These are phyloP conservation scores for Drosophila anomelani DNA, from an alignment of 2,888 invertebrate species.

Conservation along the genomic window DNA sequence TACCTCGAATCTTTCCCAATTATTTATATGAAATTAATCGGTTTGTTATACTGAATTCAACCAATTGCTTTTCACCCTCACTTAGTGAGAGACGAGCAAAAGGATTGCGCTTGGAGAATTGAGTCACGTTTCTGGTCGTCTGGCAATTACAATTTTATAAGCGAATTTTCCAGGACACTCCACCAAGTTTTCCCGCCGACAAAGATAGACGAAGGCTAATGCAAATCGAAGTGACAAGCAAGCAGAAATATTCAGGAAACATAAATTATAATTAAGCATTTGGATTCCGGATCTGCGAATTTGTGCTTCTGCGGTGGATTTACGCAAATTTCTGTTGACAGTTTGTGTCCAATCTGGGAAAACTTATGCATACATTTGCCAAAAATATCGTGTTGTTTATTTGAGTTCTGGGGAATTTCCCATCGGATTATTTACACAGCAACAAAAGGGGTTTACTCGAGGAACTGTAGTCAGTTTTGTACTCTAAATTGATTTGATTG, in stretches of 20 bases:
- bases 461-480: no score
- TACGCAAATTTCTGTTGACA: constrained; percentile 61
- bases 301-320: constrained; percentile 7
- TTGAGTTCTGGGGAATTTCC: constrained; percentile 25
- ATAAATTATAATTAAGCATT: constrained; percentile 43
- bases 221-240: constrained; percentile 69
- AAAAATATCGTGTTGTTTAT: constrained; percentile 18
- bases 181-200: background rate
- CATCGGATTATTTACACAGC: constrained; percentile 17
- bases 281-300: constrained; percentile 1
- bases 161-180: constrained; percentile 48
- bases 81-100: background rate
- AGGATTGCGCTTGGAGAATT: background rate
- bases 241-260: constrained; percentile 37
- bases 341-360: constrained; percentile 48
- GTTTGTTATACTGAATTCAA: background rate
- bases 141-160: constrained; percentile 51
- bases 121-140: no score
- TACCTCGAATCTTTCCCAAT: background rate
- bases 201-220: constrained; percentile 43
- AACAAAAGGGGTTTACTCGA: background rate
- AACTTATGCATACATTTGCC: constrained; percentile 35
- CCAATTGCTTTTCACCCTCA: background rate
- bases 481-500: no score
- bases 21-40: background rate